These are phyloP conservation scores for Pipistrellus pipistrellus DNA, from an alignment of 2,797 vertebrate genomes.

Conservation along the genomic window DNA sequence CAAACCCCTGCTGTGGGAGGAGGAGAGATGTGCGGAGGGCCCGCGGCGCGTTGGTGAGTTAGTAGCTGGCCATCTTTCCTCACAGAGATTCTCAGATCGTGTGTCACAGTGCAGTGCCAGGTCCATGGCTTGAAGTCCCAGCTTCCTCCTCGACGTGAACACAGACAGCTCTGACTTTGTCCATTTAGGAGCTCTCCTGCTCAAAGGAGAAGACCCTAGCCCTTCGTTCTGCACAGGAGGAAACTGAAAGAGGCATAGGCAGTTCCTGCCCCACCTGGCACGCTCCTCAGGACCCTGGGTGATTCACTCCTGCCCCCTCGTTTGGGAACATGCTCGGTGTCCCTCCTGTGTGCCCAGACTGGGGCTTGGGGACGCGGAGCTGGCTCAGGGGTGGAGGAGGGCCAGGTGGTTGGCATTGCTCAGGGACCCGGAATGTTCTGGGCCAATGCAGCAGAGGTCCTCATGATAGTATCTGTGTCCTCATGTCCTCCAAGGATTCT, in stretches of 20 bases:
- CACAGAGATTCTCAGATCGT: neutral
- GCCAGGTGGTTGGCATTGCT: accelerated
- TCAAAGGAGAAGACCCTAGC: neutral
- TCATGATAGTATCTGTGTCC: neutral
- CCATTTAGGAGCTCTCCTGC: neutral
- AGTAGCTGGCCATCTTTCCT: neutral
- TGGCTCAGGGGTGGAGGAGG: neutral
- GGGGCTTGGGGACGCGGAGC: neutral
- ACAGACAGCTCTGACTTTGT: neutral
- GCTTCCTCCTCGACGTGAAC: neutral
- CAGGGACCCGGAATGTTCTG: accelerated
- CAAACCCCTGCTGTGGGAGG: neutral
- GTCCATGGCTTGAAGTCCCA: neutral
- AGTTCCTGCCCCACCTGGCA: accelerated
- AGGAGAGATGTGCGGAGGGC: too few relatives aligned
- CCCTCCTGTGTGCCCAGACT: neutral
- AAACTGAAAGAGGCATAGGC: neutral
- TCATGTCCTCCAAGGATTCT: neutral
- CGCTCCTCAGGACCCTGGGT: neutral
- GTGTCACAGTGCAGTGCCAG: neutral
- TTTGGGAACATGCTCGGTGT: neutral
- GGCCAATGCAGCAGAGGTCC: accelerated
- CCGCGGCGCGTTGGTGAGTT: too few relatives aligned
- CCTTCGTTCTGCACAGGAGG: neutral
- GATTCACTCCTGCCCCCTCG: neutral